phyloP scores from a whole-genome alignment of 2,888 invertebrate species.

The Pandemis corylana region DNA sequence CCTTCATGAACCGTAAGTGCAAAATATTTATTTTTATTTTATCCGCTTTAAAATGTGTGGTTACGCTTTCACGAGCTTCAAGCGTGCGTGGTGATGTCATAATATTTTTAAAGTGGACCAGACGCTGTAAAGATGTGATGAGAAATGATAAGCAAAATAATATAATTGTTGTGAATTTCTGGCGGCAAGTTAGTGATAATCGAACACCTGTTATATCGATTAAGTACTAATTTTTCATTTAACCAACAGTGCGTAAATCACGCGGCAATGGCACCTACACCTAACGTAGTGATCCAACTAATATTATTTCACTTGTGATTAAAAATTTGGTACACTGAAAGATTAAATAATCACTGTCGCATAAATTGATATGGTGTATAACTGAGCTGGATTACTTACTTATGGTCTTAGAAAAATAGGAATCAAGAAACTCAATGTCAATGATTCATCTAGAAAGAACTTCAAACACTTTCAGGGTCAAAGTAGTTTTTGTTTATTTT shows the following conservation, averaged over 20 bases:
- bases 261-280: too few relatives aligned
- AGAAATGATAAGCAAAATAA: conserved; percentile 4
- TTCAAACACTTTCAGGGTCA: conserved; percentile 10
- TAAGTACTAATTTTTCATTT: neutral
- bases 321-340: neutral
- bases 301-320: neutral
- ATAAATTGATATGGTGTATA: neutral
- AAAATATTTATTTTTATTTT: conserved; percentile 24
- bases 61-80: conserved; percentile 38
- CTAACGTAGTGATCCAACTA: neutral
- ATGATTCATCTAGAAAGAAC: conserved; percentile 30
- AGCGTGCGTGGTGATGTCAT: conserved; percentile 67
- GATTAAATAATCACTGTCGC: neutral
- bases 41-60: conserved; percentile 24
- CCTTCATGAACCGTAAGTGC: conserved; percentile 93
- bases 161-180: neutral
- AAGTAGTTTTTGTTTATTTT: neutral
- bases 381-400: conserved; percentile 9
- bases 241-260: neutral
- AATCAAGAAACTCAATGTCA: conserved; percentile 31
- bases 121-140: conserved; percentile 17
- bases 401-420: neutral
- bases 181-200: neutral
- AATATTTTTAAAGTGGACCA: conserved; percentile 40
- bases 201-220: neutral